These are phyloP conservation scores for Cremastobaeus sp. DNA, from an alignment of 2,888 invertebrate genomes.

Conservation along the genomic window DNA sequence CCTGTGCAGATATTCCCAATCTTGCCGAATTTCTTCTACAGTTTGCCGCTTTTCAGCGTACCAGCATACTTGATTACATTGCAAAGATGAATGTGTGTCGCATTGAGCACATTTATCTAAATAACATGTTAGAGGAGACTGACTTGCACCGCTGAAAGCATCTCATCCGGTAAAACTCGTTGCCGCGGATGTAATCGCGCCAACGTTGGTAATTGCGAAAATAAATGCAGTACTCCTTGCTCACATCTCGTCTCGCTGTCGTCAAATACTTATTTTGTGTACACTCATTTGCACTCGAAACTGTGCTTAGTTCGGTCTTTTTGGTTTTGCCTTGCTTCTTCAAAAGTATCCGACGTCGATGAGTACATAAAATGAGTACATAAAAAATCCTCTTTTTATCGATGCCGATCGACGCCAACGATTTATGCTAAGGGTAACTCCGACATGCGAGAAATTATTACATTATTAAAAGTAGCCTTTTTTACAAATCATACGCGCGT, in stretches of 20 bases:
- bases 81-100: slow-evolving; percentile 28
- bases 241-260: slow-evolving; percentile 46
- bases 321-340: slow-evolving; percentile 36
- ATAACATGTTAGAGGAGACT: slow-evolving; percentile 54
- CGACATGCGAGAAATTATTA: too few species aligned
- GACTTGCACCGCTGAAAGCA: slow-evolving; percentile 34
- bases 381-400: too few species aligned
- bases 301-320: slow-evolving; percentile 29
- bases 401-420: too few species aligned
- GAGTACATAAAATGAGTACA: too few species aligned
- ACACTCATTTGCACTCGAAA: slow-evolving; percentile 55
- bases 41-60: slow-evolving; percentile 1
- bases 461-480: too few species aligned
- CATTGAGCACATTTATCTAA: slow-evolving; percentile 56
- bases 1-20: background rate
- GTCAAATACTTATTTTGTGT: slow-evolving; percentile 60
- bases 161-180: slow-evolving; percentile 61
- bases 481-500: too few species aligned
- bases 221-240: slow-evolving; percentile 53
- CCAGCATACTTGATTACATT: slow-evolving; percentile 44
- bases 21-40: background rate
- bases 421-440: too few species aligned
- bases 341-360: slow-evolving; percentile 15
- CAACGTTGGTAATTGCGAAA: slow-evolving; percentile 55
- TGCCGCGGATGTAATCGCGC: slow-evolving; percentile 57